These are phyloP conservation scores for Acrocera orbiculus DNA, from an alignment of 2,888 invertebrate species.

Conservation along the genomic window DNA sequence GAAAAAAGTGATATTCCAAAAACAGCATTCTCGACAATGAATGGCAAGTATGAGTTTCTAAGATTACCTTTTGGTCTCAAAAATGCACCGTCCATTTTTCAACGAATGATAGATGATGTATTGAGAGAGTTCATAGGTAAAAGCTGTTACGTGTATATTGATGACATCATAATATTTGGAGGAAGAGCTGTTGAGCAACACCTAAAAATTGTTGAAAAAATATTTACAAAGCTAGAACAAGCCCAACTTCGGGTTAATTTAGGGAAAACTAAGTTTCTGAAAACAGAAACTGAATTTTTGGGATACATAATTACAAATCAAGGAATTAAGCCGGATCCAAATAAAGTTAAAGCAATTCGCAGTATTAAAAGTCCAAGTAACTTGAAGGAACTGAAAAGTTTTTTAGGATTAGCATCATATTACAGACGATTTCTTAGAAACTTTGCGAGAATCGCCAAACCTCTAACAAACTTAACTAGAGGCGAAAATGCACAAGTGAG, in stretches of 20 bases:
- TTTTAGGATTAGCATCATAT: constrained; percentile 9
- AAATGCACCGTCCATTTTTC: constrained; percentile 10
- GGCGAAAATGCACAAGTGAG: constrained; percentile 11
- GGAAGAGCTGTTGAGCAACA: background rate
- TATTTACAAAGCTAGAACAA: background rate
- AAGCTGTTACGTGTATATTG: constrained; percentile 2
- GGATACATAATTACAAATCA: constrained; percentile 7
- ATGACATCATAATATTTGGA: constrained; percentile 1
- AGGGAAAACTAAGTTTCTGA: background rate
- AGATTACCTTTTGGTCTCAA: constrained; percentile 4
- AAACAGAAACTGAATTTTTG: constrained; percentile 9
- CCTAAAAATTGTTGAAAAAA: background rate
- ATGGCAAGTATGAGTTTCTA: constrained; percentile 6
- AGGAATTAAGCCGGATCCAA: constrained; percentile 9
- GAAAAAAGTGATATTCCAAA: constrained; percentile 11
- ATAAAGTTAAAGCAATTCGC: constrained; percentile 6
- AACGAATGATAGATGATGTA: constrained; percentile 10
- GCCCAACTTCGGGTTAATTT: background rate
- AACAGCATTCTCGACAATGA: constrained; percentile 13
- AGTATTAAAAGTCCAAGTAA: constrained; percentile 6
- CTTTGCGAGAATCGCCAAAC: constrained; percentile 11
- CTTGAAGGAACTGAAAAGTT: constrained; percentile 10
- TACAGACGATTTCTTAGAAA: constrained; percentile 12
- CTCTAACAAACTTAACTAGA: constrained; percentile 7
- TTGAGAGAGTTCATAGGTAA: constrained; percentile 1